Conservation (phyloP, 2,113 vertebrate species). For the Geococcyx californianus region DNA sequence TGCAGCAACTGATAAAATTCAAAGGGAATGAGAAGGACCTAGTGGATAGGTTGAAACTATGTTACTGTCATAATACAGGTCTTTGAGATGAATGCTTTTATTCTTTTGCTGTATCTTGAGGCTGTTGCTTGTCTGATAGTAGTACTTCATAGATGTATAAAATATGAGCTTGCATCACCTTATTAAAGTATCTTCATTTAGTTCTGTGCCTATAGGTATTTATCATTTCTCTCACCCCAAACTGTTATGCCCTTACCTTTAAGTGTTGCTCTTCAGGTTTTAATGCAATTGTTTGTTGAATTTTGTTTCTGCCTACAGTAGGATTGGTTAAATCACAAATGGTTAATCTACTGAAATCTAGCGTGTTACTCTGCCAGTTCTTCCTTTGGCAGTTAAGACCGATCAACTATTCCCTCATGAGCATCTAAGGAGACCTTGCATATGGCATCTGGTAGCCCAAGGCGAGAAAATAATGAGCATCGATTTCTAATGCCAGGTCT, state of each 20-base stretch:
- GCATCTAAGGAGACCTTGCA: not conserved
- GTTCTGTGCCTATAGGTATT: not conserved
- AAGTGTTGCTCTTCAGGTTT: not conserved
- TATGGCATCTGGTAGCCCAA: not conserved
- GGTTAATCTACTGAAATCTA: not conserved
- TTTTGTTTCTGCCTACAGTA: not conserved
- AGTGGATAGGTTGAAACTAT: not conserved
- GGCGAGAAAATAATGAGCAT: conserved; percentile 7
- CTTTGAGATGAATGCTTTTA: not conserved
- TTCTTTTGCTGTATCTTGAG: not conserved
- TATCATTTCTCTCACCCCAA: not conserved
- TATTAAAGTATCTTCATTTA: not conserved
- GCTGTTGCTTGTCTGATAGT: not conserved
- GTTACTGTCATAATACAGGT: not conserved
- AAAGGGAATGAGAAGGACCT: not conserved
- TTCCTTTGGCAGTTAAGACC: not conserved
- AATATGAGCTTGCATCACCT: not conserved
- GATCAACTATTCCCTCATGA: not conserved
- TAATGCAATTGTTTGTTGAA: not conserved
- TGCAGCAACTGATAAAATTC: not conserved
- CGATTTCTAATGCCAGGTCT: not conserved
- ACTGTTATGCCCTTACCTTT: fast-evolving
- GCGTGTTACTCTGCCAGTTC: not conserved
- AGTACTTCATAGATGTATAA: not conserved
- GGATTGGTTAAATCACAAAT: not conserved